Conservation (phyloP, 2,797 vertebrate species). For the Cyclopterus lumpus region DNA sequence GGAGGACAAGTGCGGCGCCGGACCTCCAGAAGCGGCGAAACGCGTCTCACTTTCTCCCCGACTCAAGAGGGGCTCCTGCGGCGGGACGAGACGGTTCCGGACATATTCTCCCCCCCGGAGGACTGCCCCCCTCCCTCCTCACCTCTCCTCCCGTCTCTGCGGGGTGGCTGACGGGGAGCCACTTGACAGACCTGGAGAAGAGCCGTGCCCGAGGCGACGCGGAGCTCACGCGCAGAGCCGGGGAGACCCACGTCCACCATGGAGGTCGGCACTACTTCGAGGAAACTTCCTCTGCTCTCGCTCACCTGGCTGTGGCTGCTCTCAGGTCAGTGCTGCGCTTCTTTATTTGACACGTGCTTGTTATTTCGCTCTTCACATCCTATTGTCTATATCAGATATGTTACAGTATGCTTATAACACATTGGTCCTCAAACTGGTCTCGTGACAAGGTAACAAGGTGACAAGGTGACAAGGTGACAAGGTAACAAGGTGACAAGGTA, state of each 20-base stretch:
- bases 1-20: slow-evolving; percentile 13
- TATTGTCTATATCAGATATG: background rate
- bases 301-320: slow-evolving; percentile 69
- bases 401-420: background rate
- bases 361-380: background rate
- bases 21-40: slow-evolving; percentile 10
- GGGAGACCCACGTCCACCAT: slow-evolving; percentile 60
- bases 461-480: background rate
- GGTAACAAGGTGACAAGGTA: slow-evolving; percentile 5
- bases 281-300: slow-evolving; percentile 79
- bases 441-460: too few species aligned
- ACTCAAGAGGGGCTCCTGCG: slow-evolving; percentile 10
- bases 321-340: slow-evolving; percentile 69
- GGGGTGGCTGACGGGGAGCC: slow-evolving; percentile 19
- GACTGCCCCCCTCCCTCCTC: slow-evolving; percentile 33
- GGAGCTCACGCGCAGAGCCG: slow-evolving; percentile 36
- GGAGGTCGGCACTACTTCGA: slow-evolving; percentile 69
- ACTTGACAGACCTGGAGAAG: slow-evolving; percentile 49
- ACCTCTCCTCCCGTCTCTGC: slow-evolving; percentile 20
- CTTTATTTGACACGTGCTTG: too few species aligned
- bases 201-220: slow-evolving; percentile 40
- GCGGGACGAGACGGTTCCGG: slow-evolving; percentile 11
- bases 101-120: slow-evolving; percentile 57
- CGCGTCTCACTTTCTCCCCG: slow-evolving; percentile 23
- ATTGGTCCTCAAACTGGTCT: background rate